Evolutionary conservation across 1,140 invertebrate genomes (phyloP).

Genomic region (Gryon sp.): DNA sequence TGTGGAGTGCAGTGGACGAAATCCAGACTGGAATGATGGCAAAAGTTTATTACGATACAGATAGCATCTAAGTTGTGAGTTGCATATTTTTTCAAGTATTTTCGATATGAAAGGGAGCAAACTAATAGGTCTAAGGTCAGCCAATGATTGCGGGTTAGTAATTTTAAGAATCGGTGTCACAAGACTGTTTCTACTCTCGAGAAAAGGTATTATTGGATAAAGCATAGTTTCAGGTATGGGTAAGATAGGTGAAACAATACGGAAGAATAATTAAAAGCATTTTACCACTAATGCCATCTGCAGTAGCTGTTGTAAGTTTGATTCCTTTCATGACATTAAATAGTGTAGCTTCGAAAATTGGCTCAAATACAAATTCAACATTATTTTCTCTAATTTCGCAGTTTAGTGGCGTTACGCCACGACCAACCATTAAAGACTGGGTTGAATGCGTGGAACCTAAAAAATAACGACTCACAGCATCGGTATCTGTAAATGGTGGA

Average conservation of each 20-base stretch:
- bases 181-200: background rate
- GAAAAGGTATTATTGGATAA: background rate
- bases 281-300: background rate
- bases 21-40: background rate
- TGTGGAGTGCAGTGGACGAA: background rate
- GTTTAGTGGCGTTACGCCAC: too few species aligned
- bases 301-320: background rate
- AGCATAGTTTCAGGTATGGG: background rate
- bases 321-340: too few species aligned
- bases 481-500: too few species aligned
- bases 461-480: too few species aligned
- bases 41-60: background rate
- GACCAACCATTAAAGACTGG: too few species aligned
- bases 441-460: too few species aligned
- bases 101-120: background rate
- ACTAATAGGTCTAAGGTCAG: background rate
- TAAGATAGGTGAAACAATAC: background rate
- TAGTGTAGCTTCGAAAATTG: too few species aligned
- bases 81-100: background rate
- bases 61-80: background rate
- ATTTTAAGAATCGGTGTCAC: background rate
- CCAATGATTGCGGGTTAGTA: background rate
- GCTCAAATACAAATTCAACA: too few species aligned
- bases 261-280: background rate
- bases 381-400: too few species aligned